These are phyloP conservation scores for Drosophila maculinotata DNA, from an alignment of 2,888 invertebrate species.

Conservation along the genomic window DNA sequence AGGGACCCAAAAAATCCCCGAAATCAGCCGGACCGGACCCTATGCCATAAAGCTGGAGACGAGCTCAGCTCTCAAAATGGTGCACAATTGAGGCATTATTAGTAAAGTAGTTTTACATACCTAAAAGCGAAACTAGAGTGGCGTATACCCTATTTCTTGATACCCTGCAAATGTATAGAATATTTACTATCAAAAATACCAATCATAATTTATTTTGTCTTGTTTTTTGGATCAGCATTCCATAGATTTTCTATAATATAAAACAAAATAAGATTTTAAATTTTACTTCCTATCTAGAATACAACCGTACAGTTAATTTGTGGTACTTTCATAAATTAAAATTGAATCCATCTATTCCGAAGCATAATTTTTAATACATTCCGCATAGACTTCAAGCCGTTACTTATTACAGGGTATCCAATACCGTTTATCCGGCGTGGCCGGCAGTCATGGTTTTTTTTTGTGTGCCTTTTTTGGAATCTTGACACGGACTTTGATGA, in stretches of 20 bases:
- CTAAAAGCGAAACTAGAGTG: background rate
- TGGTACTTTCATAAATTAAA: too few species aligned
- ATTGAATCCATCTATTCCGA: too few species aligned
- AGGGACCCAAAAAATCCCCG: constrained; percentile 14
- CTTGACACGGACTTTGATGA: constrained; percentile 62
- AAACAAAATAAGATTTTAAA: too few species aligned
- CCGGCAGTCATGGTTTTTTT: constrained; percentile 40
- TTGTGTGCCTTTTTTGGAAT: constrained; percentile 24
- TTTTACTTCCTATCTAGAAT: too few species aligned
- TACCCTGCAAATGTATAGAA: constrained; percentile 11
- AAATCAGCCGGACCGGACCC: constrained; percentile 36
- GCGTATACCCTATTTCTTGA: background rate
- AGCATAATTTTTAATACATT: too few species aligned
- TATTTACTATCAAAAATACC: too few species aligned
- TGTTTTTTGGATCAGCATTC: too few species aligned
- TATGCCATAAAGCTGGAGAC: constrained; percentile 42
- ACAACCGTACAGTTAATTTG: too few species aligned
- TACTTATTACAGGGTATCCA: constrained; percentile 18
- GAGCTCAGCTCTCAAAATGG: constrained; percentile 52
- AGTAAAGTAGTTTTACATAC: constrained; percentile 76
- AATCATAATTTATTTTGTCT: too few species aligned
- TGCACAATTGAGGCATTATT: constrained; percentile 81
- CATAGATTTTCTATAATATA: too few species aligned
- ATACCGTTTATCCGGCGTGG: background rate
- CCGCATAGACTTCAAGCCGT: background rate